Percentiles rank a stretch among this genome's conserved stretches.
These are phyloP conservation scores for Lutjanus argentimaculatus DNA, from an alignment of 2,797 vertebrate genomes.

Conservation along the genomic window DNA sequence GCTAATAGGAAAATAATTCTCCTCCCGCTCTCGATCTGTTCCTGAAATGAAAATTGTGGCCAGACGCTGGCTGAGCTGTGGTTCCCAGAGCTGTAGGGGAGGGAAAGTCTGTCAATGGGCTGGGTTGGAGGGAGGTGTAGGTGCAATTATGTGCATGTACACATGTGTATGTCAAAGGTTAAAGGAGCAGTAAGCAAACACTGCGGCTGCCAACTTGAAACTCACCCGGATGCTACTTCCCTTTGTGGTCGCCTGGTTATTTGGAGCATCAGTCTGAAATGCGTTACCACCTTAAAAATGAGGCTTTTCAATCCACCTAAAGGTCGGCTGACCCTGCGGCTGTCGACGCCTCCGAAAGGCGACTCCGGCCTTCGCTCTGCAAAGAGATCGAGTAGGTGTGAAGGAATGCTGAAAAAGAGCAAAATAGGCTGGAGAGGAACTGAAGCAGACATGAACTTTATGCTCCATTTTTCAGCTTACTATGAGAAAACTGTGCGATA, in stretches of 20 bases:
- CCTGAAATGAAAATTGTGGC: slow-evolving; percentile 65
- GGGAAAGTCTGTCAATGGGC: slow-evolving; percentile 49
- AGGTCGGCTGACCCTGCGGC: slow-evolving; percentile 32
- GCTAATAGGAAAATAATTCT: slow-evolving; percentile 76
- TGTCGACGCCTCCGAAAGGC: background rate
- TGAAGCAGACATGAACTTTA: background rate
- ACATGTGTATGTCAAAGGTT: slow-evolving; percentile 37
- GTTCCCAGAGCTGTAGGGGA: slow-evolving; percentile 46
- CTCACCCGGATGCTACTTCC: slow-evolving; percentile 21
- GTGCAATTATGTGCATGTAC: slow-evolving; percentile 20
- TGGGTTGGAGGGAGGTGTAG: slow-evolving; percentile 8
- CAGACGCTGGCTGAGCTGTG: slow-evolving; percentile 61
- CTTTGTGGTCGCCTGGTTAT: slow-evolving; percentile 5
- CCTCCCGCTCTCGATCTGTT: slow-evolving; percentile 46
- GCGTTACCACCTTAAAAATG: slow-evolving; percentile 13
- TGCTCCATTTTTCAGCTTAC: slow-evolving; percentile 3
- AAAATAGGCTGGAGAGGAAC: slow-evolving; percentile 17
- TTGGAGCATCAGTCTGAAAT: slow-evolving; percentile 26
- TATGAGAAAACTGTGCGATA: slow-evolving; percentile 7
- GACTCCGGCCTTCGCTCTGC: slow-evolving; percentile 21
- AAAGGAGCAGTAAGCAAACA: slow-evolving; percentile 32
- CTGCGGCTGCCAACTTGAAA: slow-evolving; percentile 18
- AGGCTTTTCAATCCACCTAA: background rate
- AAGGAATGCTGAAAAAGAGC: slow-evolving; percentile 67
- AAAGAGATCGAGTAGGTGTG: slow-evolving; percentile 66